These are phyloP conservation scores for Sphaeridia pumilis DNA, from an alignment of 2,888 invertebrate genomes.

Conservation along the genomic window DNA sequence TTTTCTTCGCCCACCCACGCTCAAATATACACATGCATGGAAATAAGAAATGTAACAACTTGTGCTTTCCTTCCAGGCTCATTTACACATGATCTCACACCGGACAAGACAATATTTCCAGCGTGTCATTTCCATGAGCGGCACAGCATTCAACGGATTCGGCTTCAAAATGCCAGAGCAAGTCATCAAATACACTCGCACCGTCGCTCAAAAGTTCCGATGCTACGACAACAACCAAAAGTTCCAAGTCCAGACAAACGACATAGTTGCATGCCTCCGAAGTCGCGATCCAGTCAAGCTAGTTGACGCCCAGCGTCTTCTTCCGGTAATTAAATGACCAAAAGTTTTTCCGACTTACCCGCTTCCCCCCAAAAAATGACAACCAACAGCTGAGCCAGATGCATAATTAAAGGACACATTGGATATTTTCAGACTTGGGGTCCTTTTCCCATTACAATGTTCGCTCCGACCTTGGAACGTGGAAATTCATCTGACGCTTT, in stretches of 20 bases:
- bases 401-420: no score
- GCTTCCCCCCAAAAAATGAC: no score
- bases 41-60: no score
- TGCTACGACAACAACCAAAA: no score
- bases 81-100: constrained; percentile 29
- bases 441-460: constrained; percentile 13
- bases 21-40: no score
- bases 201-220: constrained; percentile 16
- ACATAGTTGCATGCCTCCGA: neutral
- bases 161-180: constrained; percentile 17
- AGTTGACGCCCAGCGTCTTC: constrained; percentile 3
- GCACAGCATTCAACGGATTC: constrained; percentile 29
- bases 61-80: constrained; percentile 8
- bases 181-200: constrained; percentile 18
- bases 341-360: no score
- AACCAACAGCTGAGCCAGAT: no score
- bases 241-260: no score
- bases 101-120: constrained; percentile 18
- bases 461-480: constrained; percentile 20
- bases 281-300: neutral
- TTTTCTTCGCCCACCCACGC: neutral
- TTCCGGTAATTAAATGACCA: no score
- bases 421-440: constrained; percentile 16
- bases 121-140: constrained; percentile 23
- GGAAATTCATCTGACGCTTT: constrained; percentile 21